These are phyloP conservation scores for Piscicola geometra DNA, from an alignment of 2,888 invertebrate genomes.

Conservation along the genomic window DNA sequence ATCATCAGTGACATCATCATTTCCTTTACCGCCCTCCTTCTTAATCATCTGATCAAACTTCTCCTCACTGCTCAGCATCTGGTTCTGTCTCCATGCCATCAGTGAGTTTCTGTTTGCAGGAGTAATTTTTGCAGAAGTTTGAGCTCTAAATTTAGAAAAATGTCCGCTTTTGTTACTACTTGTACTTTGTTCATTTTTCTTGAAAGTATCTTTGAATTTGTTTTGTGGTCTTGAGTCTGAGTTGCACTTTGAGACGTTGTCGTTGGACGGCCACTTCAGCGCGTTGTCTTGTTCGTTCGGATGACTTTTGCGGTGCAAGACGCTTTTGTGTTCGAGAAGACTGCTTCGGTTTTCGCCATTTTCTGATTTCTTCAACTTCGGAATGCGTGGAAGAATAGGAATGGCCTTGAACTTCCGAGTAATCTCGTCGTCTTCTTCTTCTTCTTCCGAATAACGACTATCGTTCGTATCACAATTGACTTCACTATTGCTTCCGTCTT, in stretches of 20 bases:
- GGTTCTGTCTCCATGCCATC: background rate
- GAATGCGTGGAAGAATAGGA: conserved; percentile 29
- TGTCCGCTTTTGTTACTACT: background rate
- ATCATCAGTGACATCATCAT: no score
- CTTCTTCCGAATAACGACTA: conserved; percentile 20
- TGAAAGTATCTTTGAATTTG: conserved; percentile 5
- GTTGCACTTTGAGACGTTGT: conserved; percentile 20
- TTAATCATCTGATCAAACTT: conserved; percentile 27
- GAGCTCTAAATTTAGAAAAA: background rate
- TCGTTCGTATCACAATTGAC: background rate
- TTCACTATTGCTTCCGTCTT: background rate
- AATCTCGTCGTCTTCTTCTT: conserved; percentile 32
- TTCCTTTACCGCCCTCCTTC: background rate
- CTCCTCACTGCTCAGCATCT: conserved; percentile 17
- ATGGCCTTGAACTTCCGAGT: conserved; percentile 31
- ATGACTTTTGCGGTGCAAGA: conserved; percentile 25
- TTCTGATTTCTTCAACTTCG: conserved; percentile 32
- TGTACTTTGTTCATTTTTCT: background rate
- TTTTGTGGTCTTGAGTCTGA: background rate
- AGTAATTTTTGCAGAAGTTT: background rate
- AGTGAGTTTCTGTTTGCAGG: background rate
- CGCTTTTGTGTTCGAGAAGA: conserved; percentile 26
- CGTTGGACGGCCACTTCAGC: conserved; percentile 26
- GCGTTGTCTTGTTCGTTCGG: conserved; percentile 14
- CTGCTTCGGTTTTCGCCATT: background rate